Evolutionary conservation across 2,113 vertebrate genomes (phyloP).

Genomic region (Himantopus leucocephalus): DNA sequence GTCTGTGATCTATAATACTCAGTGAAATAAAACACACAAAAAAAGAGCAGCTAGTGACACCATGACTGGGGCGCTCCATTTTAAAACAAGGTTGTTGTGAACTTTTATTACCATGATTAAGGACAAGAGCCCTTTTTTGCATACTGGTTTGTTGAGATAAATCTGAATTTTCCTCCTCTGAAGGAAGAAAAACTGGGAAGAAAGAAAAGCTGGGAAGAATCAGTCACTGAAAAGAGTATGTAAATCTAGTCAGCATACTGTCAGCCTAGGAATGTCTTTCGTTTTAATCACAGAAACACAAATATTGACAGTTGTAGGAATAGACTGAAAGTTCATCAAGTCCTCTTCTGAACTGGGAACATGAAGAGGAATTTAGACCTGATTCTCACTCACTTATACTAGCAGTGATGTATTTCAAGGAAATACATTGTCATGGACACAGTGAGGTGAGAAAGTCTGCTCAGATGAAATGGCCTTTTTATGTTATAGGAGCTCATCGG

Average conservation of each 20-base stretch:
- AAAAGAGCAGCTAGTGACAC: neutral
- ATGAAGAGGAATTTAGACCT: neutral
- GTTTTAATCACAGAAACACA: neutral
- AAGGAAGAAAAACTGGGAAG: neutral
- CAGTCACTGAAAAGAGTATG: neutral
- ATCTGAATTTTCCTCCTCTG: neutral
- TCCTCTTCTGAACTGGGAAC: neutral
- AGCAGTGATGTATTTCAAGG: neutral
- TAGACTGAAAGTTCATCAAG: neutral
- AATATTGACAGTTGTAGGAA: neutral
- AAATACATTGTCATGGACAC: neutral
- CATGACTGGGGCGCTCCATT: neutral
- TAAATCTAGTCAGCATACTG: neutral
- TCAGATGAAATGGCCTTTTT: neutral
- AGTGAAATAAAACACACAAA: neutral
- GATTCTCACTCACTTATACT: neutral
- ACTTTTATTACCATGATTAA: neutral
- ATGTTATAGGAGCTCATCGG: neutral
- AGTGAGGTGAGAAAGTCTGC: neutral
- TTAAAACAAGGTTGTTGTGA: neutral
- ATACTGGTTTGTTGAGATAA: neutral
- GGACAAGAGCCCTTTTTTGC: neutral
- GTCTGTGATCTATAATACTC: neutral
- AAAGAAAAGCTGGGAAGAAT: slow-evolving; percentile 5
- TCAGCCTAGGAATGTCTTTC: neutral